Conservation (phyloP, 2,797 vertebrate species). For the Pangasius krempfi region DNA sequence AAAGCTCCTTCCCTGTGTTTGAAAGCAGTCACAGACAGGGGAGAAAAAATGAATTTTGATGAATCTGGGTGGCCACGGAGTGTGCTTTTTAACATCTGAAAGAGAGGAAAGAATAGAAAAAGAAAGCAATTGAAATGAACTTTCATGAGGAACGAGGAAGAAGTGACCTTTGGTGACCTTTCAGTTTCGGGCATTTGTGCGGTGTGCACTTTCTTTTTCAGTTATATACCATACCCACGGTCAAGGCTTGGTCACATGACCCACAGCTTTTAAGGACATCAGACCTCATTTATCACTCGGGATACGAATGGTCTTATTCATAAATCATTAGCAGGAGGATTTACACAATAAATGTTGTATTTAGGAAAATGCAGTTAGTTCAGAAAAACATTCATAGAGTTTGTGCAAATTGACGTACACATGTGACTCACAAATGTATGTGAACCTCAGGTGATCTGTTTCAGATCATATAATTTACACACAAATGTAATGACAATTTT, state of each 20-base stretch:
- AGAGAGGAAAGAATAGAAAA: neutral
- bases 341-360: neutral
- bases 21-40: neutral
- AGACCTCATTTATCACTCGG: neutral
- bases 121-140: neutral
- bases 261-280: neutral
- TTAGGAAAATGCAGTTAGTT: neutral
- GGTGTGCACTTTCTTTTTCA: neutral
- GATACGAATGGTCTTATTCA: neutral
- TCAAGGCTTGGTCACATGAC: constrained; percentile 14
- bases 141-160: neutral
- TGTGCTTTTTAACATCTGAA: constrained; percentile 30
- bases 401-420: neutral
- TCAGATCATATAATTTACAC: neutral
- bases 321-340: neutral
- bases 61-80: neutral
- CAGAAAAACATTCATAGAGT: neutral
- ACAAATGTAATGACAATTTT: neutral
- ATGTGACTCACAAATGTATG: neutral
- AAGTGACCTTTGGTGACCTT: constrained; percentile 10
- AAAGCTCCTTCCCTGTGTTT: constrained; percentile 37
- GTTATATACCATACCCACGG: no score
- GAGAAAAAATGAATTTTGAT: constrained; percentile 29
- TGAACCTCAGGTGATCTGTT: neutral
- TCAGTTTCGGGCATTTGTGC: neutral